Base-by-base conservation (phyloP, 2,797 vertebrate species). In the Cossypha caffra region DNA sequence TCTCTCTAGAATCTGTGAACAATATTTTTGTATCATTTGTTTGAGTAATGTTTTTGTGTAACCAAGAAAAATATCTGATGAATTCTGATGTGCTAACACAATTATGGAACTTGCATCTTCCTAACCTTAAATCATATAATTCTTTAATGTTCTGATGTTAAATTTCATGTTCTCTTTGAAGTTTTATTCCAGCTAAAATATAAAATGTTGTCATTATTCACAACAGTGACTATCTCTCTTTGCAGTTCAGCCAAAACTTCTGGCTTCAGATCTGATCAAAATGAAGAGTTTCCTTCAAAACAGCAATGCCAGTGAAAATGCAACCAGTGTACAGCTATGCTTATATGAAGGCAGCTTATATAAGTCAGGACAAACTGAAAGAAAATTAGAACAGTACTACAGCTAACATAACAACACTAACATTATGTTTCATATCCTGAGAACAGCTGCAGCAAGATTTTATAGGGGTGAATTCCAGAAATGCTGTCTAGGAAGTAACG, bases 121-220 rank as follows among this genome's bases (percentile, higher is more conserved):
- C 33, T 80, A 50, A 76, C 9, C 13, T 80, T 66, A 63, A 57
- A 75, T 15, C 11, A 25, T 12, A 26, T 17, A 0, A 29, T 38
- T 68, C 71, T 52, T 77, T 58, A 23, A 63, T 40, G 19, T 59
- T 88, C 58, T 86, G 23, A 75, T 86, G 23, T 66, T 82, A 76
- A 54, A 25, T 33, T 11, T 51, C 29, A 38, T 29, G 15, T 26
- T 64, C 16, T 64, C n/a, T 92, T 75, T 50, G 25, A 94, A 78
- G n/a, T 38, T 8, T 33, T 76, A 58, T 37, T 87, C 37, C 45
- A 67, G 16, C 5, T 59, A 69, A 78, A 95, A 74, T 13, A 66
- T 13, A 59, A 87, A 72, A 66, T 26, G 7, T 42, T 59, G 42
- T 17, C 2, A 6, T 71, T 77, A 76, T 43, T 69, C 45, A 52